Percentiles rank a stretch among this genome's conserved stretches.
These are phyloP conservation scores for Muscicapa comitata DNA, from an alignment of 2,797 vertebrate species.

Conservation along the genomic window DNA sequence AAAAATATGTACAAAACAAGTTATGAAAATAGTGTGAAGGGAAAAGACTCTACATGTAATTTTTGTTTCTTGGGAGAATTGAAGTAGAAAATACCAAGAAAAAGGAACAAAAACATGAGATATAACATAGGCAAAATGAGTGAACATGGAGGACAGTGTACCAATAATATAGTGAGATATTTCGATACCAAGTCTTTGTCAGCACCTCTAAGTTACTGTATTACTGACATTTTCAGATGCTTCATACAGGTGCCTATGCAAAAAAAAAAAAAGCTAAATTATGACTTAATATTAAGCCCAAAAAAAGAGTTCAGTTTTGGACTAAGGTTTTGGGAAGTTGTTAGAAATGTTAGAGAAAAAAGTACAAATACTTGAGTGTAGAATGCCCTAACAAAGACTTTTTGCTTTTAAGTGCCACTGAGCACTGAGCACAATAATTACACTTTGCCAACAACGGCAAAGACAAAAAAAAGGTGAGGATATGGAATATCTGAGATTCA, in stretches of 20 bases:
- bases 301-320: background rate
- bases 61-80: background rate
- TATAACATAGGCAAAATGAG: background rate
- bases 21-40: background rate
- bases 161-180: background rate
- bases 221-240: background rate
- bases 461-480: background rate
- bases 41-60: background rate
- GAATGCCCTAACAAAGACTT: background rate
- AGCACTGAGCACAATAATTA: background rate
- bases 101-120: background rate
- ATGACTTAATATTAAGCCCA: background rate
- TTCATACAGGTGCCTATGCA: background rate
- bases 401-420: background rate
- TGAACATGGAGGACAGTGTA: background rate
- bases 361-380: background rate
- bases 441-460: background rate
- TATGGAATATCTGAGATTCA: background rate
- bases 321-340: background rate
- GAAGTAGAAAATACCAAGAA: background rate
- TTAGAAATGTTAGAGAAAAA: background rate
- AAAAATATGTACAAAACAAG: background rate
- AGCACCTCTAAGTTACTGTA: background rate
- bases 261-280: background rate
- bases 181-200: background rate